Conservation (phyloP, 2,888 invertebrate species). For the Stratiomys singularior region DNA sequence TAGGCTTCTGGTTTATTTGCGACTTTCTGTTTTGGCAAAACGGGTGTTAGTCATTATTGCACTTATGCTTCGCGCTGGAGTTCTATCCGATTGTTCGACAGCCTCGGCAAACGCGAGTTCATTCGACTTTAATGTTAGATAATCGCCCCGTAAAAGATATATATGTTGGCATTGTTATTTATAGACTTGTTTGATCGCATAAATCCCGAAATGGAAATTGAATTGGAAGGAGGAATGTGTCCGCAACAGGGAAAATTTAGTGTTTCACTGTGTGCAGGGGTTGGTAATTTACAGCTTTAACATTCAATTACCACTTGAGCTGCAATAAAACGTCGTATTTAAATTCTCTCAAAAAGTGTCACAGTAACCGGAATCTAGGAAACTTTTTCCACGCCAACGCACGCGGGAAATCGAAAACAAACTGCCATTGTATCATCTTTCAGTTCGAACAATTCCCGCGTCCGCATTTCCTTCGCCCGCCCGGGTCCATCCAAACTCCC, state of each 20-base stretch:
- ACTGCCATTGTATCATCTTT: too few relatives aligned
- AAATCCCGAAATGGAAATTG: conserved; percentile 5
- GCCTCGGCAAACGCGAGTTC: background rate
- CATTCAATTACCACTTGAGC: background rate
- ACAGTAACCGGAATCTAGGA: too few relatives aligned
- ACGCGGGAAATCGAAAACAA: too few relatives aligned
- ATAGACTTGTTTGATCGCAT: conserved; percentile 4
- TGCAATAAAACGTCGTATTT: background rate
- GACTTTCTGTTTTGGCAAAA: conserved; percentile 30
- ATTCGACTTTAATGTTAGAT: conserved; percentile 25
- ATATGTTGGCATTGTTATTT: conserved; percentile 24
- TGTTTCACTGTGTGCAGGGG: background rate
- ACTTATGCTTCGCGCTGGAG: conserved; percentile 24
- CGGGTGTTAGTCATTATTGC: conserved; percentile 34
- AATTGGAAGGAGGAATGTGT: background rate
- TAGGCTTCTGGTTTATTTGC: conserved; percentile 15
- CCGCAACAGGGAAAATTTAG: background rate
- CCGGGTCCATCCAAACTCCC: too few relatives aligned
- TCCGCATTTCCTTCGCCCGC: too few relatives aligned
- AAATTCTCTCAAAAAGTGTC: background rate
- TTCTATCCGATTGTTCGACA: conserved; percentile 1
- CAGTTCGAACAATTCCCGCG: too few relatives aligned
- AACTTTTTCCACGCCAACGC: too few relatives aligned
- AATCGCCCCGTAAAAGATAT: background rate
- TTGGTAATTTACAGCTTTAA: background rate